A percentile compares a stretch with the other conserved stretches of the same genome.
phyloP scores from a whole-genome alignment of 2,888 invertebrate genomes.

The Crossocerus cetratus region DNA sequence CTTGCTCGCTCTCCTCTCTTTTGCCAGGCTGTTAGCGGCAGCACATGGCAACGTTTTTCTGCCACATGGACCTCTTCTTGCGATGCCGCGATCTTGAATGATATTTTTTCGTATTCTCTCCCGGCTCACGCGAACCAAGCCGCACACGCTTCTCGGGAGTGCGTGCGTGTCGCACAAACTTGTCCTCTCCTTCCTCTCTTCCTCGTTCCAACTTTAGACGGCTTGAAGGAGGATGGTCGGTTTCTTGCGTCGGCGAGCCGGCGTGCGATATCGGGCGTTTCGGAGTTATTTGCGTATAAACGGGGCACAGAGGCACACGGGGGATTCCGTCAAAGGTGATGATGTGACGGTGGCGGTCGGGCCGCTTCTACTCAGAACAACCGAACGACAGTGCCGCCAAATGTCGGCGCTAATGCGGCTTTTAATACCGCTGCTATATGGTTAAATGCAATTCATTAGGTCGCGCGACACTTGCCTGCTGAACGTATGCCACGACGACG shows the following conservation, averaged over 20 bases:
- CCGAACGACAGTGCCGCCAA: conserved; percentile 22
- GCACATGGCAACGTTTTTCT: conserved; percentile 22
- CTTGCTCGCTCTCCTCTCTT: conserved; percentile 28
- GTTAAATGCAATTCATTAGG: conserved; percentile 14
- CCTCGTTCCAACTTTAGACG: conserved; percentile 70
- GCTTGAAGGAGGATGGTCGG: conserved; percentile 55
- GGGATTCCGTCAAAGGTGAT: conserved; percentile 56
- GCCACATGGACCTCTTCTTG: conserved; percentile 31
- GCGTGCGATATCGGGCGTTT: conserved; percentile 53
- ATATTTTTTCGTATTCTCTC: conserved; percentile 39
- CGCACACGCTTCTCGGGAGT: background rate
- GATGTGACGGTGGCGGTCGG: conserved; percentile 39
- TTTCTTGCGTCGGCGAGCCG: conserved; percentile 45
- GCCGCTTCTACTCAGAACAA: conserved; percentile 32
- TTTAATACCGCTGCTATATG: conserved; percentile 8
- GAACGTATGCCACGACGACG: conserved; percentile 1
- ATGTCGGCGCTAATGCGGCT: conserved; percentile 30
- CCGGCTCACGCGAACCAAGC: conserved; percentile 4
- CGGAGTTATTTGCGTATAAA: conserved; percentile 61
- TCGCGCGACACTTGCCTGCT: conserved; percentile 12
- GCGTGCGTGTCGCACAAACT: background rate
- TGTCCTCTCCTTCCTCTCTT: conserved; percentile 56
- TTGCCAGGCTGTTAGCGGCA: conserved; percentile 36
- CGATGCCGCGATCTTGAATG: conserved; percentile 43
- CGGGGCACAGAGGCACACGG: conserved; percentile 25